phyloP scores from a whole-genome alignment of 64 coral and sea anemone genomes.

The Montipora cactus region DNA sequence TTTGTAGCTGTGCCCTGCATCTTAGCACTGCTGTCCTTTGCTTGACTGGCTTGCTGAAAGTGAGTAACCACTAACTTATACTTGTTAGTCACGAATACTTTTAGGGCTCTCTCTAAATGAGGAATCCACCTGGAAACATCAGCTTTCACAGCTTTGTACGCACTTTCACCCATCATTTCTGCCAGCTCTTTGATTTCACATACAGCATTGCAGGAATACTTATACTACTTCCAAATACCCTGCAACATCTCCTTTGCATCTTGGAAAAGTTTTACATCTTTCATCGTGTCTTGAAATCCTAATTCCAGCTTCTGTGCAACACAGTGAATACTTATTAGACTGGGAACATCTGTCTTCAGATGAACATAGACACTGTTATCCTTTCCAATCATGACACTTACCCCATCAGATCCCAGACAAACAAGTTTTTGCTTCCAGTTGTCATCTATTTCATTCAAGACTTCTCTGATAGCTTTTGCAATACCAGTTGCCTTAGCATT shows the following conservation, averaged over 20 bases:
- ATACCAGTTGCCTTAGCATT: conserved; percentile 48
- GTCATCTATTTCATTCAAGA: conserved; percentile 6
- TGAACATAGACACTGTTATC: conserved; percentile 17
- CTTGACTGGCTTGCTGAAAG: conserved; percentile 57
- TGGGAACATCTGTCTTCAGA: background rate
- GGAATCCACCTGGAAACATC: background rate
- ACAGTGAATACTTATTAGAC: background rate
- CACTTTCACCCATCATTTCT: background rate
- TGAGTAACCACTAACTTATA: conserved; percentile 33
- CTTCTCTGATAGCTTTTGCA: conserved; percentile 19
- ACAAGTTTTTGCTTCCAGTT: conserved; percentile 59
- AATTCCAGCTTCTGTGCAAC: background rate
- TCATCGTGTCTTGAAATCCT: background rate
- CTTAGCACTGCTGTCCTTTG: conserved; percentile 37
- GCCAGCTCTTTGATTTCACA: background rate
- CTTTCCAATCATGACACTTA: conserved; percentile 48
- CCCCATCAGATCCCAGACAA: conserved; percentile 47
- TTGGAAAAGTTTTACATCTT: background rate
- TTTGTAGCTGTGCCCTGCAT: conserved; percentile 48
- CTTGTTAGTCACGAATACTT: background rate
- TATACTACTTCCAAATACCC: background rate
- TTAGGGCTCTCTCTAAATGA: background rate
- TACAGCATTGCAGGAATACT: background rate
- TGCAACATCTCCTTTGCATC: background rate
- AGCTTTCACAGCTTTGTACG: background rate